Percentiles rank a stretch among this genome's conserved stretches.
phyloP scores from a whole-genome alignment of 2,113 vertebrate genomes.

The Melanerpes formicivorus region DNA sequence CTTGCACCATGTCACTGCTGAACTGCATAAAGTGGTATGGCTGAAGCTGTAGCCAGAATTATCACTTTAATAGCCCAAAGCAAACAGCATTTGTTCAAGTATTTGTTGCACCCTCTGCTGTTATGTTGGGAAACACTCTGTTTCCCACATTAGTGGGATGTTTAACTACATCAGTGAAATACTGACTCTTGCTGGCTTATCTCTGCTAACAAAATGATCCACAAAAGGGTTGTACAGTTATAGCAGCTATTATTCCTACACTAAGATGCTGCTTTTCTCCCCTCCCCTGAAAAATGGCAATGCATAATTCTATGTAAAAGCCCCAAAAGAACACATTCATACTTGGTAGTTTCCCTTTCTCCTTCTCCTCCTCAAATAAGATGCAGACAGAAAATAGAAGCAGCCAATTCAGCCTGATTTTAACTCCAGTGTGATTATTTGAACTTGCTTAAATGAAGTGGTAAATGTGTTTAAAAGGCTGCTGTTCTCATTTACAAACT shows the following conservation, averaged over 20 bases:
- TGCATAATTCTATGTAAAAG: neutral
- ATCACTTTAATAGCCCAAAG: neutral
- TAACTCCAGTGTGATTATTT: neutral
- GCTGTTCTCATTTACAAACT: neutral
- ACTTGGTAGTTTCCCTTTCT: neutral
- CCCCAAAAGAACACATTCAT: neutral
- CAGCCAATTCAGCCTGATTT: neutral
- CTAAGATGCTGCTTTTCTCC: too few species aligned
- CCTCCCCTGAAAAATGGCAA: neutral
- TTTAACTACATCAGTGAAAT: neutral
- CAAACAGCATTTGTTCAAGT: neutral
- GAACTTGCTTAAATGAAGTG: neutral
- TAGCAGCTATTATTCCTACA: neutral
- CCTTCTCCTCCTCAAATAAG: too few species aligned
- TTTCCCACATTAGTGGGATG: neutral
- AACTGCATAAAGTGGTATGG: neutral
- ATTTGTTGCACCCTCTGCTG: neutral
- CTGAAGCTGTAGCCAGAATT: neutral
- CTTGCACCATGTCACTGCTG: accelerated
- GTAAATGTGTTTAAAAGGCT: neutral
- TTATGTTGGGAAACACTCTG: neutral
- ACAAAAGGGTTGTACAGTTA: neutral
- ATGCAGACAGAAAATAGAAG: neutral
- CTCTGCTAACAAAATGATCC: neutral
- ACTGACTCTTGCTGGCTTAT: neutral